These are phyloP conservation scores for Tadarida brasiliensis DNA, from an alignment of 2,797 vertebrate species.

Conservation along the genomic window DNA sequence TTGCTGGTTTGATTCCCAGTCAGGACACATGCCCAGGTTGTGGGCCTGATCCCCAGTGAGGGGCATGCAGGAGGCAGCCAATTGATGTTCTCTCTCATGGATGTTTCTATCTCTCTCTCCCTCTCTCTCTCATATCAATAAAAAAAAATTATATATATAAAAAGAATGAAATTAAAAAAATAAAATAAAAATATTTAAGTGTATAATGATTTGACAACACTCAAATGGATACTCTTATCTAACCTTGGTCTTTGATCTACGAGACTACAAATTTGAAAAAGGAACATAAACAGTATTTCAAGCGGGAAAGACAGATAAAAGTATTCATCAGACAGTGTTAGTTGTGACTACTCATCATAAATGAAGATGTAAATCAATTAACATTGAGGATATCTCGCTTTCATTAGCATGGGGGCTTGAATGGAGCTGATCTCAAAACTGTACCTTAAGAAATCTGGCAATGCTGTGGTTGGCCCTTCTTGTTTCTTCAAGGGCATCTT, in stretches of 20 bases:
- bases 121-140: too few relatives aligned
- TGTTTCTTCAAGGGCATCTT: slow-evolving; percentile 94
- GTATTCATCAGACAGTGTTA: background rate
- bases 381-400: background rate
- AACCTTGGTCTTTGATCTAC: background rate
- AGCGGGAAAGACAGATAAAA: background rate
- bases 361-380: background rate
- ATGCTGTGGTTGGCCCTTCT: slow-evolving; percentile 94
- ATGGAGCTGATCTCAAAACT: background rate
- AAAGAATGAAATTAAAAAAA: too few relatives aligned
- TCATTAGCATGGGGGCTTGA: accelerated
- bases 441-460: slow-evolving; percentile 96
- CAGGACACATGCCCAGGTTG: too few relatives aligned
- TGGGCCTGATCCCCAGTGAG: too few relatives aligned
- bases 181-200: background rate
- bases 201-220: background rate
- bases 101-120: too few relatives aligned
- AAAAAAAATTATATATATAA: too few relatives aligned
- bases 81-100: too few relatives aligned
- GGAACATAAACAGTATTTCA: background rate
- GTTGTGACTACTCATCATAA: background rate
- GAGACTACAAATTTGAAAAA: background rate
- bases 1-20: too few relatives aligned
- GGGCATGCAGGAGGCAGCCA: too few relatives aligned
- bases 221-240: background rate